Evolutionary conservation across 2,113 vertebrate genomes (phyloP), one percentile per base, ranked within the genome.

Genomic region (Lepus europaeus): DNA sequence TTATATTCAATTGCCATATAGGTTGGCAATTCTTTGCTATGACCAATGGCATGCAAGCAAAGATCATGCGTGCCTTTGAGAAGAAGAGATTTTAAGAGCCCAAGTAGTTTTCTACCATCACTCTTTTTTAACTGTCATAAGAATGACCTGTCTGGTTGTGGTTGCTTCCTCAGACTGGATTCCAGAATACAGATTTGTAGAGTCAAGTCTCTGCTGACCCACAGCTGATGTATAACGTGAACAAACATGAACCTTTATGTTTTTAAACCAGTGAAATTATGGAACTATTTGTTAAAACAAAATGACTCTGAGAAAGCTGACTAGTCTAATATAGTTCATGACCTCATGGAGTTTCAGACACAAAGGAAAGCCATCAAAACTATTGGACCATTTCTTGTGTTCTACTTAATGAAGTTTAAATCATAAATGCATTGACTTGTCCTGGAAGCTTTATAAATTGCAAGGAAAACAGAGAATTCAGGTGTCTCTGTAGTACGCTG

Each of bases 401-500:
- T 93, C 19, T 81, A 79, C 11, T 87, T 95, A 94, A 95, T 95
- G 93, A 87, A 93, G n/a, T 93, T 91, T 78, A 90, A 95, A 90
- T 93, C 61, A 87, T 87, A 77, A 95, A 81, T 31, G 78, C 86
- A 90, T 89, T n/a, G 9, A 33, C 27, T 89, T 33, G 29, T 90
- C 61, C 14, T 84, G 78, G 61, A 95, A 95, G 94, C 19, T 88
- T 92, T 64, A 29, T 29, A 84, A 14, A 83, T 27, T 89, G 7
- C 53, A 95, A 94, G 91, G 82, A 88, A 96, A 96, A 80, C 29
- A 96, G 63, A 87, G 74, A 92, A 89, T 95, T 93, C 78, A 92
- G 79, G 82, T 96, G 79, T 93, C 84, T 94, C 81, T 89, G 82
- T 93, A 96, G 53, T 95, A 95, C 73, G 25, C 72, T 95, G 90